Percentiles rank a stretch among this genome's conserved stretches.
phyloP scores from a whole-genome alignment of 2,797 vertebrate species.

The Cuniculus paca region DNA sequence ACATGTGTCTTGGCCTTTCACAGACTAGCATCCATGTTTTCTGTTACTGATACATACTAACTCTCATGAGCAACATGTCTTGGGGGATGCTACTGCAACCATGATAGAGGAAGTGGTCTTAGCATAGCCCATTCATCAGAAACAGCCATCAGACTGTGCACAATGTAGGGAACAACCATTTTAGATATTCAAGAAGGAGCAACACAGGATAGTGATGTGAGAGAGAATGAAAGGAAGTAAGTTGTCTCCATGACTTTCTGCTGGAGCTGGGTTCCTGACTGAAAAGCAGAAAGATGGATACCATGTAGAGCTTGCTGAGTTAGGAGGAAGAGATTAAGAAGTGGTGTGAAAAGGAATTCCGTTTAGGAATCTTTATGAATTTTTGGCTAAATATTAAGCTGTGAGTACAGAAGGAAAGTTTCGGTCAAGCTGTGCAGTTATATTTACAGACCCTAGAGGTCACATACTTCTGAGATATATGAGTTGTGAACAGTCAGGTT shows the following conservation, averaged over 20 bases:
- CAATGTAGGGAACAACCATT: background rate
- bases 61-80: conserved; percentile 81
- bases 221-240: background rate
- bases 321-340: background rate
- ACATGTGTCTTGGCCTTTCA: conserved; percentile 72
- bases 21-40: conserved; percentile 76
- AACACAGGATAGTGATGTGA: background rate
- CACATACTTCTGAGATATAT: background rate
- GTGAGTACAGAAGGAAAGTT: background rate
- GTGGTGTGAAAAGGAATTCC: background rate
- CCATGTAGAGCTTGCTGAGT: background rate
- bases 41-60: conserved; percentile 77
- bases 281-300: background rate
- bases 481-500: background rate
- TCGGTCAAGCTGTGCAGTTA: background rate
- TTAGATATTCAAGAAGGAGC: background rate
- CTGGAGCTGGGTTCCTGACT: background rate
- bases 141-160: background rate
- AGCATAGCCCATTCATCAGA: background rate
- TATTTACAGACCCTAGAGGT: background rate
- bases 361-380: background rate
- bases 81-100: background rate
- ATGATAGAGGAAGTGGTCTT: background rate
- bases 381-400: background rate
- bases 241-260: background rate